Conservation (phyloP, 2,797 vertebrate species). For the Muraenolepis orangiensis region DNA sequence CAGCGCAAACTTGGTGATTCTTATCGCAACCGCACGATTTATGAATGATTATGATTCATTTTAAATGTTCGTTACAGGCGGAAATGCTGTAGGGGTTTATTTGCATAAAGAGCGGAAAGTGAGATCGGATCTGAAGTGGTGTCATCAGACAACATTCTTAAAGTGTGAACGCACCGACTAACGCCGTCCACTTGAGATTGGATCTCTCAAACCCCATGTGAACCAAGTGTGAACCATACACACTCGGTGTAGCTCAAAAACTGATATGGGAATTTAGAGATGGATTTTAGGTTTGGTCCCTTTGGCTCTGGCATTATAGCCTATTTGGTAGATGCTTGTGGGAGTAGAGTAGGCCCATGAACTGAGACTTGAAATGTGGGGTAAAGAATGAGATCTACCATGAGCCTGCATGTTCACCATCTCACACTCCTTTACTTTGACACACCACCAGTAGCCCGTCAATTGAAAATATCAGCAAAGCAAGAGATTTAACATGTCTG, state of each 20-base stretch:
- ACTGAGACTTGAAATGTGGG: slow-evolving; percentile 36
- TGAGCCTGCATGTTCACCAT: slow-evolving; percentile 29
- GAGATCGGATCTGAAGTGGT: too few species aligned
- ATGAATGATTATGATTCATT: too few species aligned
- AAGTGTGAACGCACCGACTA: too few species aligned
- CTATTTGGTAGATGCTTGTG: slow-evolving; percentile 32
- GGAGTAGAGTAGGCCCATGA: slow-evolving; percentile 29
- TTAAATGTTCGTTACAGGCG: too few species aligned
- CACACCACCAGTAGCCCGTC: not conserved
- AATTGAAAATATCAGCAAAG: slow-evolving; percentile 32
- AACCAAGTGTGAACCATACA: too few species aligned
- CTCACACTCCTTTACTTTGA: slow-evolving; percentile 4
- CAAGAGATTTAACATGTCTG: slow-evolving; percentile 26
- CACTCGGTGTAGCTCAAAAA: not conserved
- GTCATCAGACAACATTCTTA: too few species aligned
- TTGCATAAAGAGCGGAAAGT: too few species aligned
- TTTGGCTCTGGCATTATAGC: slow-evolving; percentile 5
- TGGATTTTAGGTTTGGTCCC: slow-evolving; percentile 26
- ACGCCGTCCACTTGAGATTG: too few species aligned
- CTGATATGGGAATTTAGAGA: slow-evolving; percentile 17
- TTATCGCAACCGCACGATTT: too few species aligned
- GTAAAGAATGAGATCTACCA: slow-evolving; percentile 36
- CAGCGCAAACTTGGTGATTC: too few species aligned
- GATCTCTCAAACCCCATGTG: too few species aligned
- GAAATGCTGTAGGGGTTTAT: too few species aligned